Evolutionary conservation across 2,797 vertebrate species (phyloP).

Genomic region (Hyperoplus lanceolatus): DNA sequence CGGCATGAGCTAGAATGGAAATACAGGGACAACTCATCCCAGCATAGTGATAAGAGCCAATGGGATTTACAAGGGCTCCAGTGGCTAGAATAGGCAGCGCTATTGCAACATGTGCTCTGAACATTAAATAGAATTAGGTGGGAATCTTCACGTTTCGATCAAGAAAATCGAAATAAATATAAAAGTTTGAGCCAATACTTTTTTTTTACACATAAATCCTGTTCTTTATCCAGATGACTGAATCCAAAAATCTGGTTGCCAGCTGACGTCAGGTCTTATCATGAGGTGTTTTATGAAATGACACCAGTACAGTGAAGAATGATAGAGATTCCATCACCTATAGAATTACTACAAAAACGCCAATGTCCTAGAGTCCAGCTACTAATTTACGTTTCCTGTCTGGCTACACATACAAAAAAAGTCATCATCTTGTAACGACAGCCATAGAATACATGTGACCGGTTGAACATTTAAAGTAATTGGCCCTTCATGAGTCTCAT

Average conservation of each 20-base stretch:
- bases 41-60: slow-evolving; percentile 35
- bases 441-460: background rate
- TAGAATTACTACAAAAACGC: background rate
- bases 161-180: slow-evolving; percentile 8
- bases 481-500: background rate
- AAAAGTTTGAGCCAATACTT: too few species aligned
- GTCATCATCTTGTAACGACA: background rate
- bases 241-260: background rate
- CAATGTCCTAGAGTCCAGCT: background rate
- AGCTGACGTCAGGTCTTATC: slow-evolving; percentile 4
- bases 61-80: slow-evolving; percentile 14
- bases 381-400: background rate
- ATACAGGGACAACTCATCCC: slow-evolving; percentile 17
- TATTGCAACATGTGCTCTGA: slow-evolving; percentile 8
- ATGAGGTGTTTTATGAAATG: background rate
- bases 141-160: slow-evolving; percentile 17
- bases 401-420: background rate
- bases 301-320: background rate
- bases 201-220: background rate
- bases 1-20: slow-evolving; percentile 25
- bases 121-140: slow-evolving; percentile 23
- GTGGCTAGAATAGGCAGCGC: background rate
- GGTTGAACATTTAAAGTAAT: background rate
- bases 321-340: background rate
- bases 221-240: background rate